Percentiles rank a stretch among this genome's conserved stretches.
These are phyloP conservation scores for Aporrectodea caliginosa DNA, from an alignment of 1,140 invertebrate genomes.

Conservation along the genomic window DNA sequence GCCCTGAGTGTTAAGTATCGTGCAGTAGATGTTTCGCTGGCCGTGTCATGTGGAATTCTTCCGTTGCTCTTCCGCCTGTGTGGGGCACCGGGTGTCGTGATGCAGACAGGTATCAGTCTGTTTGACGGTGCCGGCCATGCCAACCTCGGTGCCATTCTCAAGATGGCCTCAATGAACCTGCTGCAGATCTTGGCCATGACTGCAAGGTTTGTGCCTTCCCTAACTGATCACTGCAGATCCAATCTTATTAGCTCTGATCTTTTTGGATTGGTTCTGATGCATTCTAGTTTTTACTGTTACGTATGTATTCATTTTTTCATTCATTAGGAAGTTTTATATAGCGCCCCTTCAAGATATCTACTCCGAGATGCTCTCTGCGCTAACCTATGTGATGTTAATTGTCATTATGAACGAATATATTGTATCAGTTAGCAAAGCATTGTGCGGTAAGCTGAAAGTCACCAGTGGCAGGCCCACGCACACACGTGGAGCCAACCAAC, in stretches of 20 bases:
- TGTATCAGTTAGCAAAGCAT: too few species aligned
- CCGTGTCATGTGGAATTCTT: constrained; percentile 58
- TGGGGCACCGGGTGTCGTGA: constrained; percentile 19
- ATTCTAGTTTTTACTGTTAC: too few species aligned
- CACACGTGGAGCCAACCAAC: too few species aligned
- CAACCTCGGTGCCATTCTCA: constrained; percentile 44
- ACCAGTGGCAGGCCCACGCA: too few species aligned
- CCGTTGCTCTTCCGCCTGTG: not conserved
- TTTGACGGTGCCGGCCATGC: constrained; percentile 39
- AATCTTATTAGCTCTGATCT: not conserved
- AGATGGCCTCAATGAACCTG: constrained; percentile 55
- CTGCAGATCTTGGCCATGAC: constrained; percentile 62
- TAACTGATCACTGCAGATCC: not conserved
- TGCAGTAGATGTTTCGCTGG: constrained; percentile 61
- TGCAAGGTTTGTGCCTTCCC: constrained; percentile 48
- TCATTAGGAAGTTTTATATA: too few species aligned
- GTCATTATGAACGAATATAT: too few species aligned
- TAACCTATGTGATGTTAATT: too few species aligned
- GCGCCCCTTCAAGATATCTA: too few species aligned
- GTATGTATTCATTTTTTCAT: too few species aligned
- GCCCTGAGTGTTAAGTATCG: constrained; percentile 61
- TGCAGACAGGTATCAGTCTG: constrained; percentile 14
- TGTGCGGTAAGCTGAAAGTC: too few species aligned
- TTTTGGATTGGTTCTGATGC: not conserved
- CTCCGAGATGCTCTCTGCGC: too few species aligned